Conservation (phyloP, 2,113 vertebrate species). For the Catharus minimus region DNA sequence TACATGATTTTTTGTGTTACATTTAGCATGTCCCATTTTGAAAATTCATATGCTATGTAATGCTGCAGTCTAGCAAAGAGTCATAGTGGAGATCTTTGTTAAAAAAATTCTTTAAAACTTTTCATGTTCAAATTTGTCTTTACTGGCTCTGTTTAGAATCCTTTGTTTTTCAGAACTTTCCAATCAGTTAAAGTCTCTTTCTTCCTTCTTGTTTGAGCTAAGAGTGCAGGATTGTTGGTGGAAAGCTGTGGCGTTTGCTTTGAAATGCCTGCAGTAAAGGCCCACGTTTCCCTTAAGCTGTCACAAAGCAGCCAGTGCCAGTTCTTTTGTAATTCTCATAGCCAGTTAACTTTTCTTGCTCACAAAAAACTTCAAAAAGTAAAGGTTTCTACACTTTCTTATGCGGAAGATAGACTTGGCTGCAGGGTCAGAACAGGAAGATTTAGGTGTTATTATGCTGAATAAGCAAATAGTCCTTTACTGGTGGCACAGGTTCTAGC, state of each 20-base stretch:
- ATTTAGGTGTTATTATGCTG: not conserved
- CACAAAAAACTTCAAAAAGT: not conserved
- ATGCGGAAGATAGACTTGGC: not conserved
- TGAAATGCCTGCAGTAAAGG: not conserved
- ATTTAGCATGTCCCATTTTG: not conserved
- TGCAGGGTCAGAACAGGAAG: not conserved
- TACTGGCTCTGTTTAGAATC: not conserved
- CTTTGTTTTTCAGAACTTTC: not conserved
- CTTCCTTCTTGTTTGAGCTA: not conserved
- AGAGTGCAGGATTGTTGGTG: not conserved
- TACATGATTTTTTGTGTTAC: not conserved
- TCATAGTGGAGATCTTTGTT: not conserved
- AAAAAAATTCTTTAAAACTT: not conserved
- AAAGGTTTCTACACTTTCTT: not conserved
- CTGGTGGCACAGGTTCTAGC: not conserved
- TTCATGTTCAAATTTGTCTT: not conserved
- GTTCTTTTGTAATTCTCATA: not conserved
- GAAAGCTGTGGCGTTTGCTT: not conserved
- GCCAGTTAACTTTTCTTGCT: not conserved
- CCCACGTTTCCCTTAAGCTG: rapidly evolving
- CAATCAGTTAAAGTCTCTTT: not conserved
- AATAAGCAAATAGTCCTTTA: not conserved
- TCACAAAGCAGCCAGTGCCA: not conserved
- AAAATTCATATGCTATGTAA: not conserved
- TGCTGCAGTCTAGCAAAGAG: not conserved